A percentile compares a stretch with the other conserved stretches of the same genome.
Evolutionary conservation across 2,113 vertebrate genomes (phyloP).

Genomic region (Zapus hudsonius): DNA sequence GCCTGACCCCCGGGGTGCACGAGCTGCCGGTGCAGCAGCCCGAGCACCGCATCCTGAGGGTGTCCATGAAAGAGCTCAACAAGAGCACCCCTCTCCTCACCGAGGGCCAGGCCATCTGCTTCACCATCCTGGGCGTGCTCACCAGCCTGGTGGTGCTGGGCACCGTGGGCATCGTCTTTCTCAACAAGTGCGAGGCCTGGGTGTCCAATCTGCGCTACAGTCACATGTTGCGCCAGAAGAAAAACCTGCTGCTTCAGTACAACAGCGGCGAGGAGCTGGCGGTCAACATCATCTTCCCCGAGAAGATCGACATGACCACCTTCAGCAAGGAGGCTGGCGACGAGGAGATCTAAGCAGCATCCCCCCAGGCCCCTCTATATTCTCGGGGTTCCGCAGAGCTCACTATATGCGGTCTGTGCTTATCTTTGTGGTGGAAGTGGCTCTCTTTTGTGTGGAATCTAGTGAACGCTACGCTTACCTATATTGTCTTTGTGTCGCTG

Average conservation of each 20-base stretch:
- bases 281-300: constrained; percentile 94
- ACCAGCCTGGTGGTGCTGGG: constrained; percentile 94
- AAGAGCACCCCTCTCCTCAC: constrained; percentile 89
- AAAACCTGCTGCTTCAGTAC: constrained; percentile 89
- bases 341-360: constrained; percentile 40
- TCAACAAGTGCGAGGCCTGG: constrained; percentile 95
- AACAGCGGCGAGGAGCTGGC: constrained; percentile 88
- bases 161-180: constrained; percentile 93
- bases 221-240: constrained; percentile 91
- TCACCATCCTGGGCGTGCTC: constrained; percentile 93
- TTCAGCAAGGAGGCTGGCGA: constrained; percentile 87
- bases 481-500: constrained; percentile 44
- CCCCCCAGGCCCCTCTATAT: not conserved
- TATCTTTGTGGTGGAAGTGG: constrained; percentile 53
- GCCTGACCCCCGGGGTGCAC: constrained; percentile 86
- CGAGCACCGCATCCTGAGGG: constrained; percentile 91
- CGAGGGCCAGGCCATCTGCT: constrained; percentile 95
- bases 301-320: constrained; percentile 92
- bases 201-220: constrained; percentile 92
- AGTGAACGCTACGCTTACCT: constrained; percentile 60
- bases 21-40: constrained; percentile 86
- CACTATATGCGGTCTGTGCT: constrained; percentile 63
- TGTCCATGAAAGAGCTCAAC: constrained; percentile 93
- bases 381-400: constrained; percentile 30
- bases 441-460: constrained; percentile 49